phyloP scores from a whole-genome alignment of 30 jellyfish, hydroid and myxozoan genomes.

The Pelagia noctiluca region DNA sequence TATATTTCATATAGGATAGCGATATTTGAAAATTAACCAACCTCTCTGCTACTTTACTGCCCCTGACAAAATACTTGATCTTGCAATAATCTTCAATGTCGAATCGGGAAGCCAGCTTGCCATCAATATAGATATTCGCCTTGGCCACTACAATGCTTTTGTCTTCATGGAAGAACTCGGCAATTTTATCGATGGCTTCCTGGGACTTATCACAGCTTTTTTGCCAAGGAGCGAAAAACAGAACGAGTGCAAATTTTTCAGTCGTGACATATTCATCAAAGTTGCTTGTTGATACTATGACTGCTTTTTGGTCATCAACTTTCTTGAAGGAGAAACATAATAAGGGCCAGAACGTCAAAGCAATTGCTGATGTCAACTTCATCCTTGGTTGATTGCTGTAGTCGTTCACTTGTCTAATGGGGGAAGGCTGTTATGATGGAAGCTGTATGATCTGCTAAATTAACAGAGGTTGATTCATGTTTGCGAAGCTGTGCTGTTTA shows the following conservation, averaged over 20 bases:
- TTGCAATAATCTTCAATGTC: conserved; percentile 93
- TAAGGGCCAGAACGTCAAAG: neutral
- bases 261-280: conserved; percentile 49
- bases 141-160: conserved; percentile 76
- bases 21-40: conserved; percentile 24
- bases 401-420: neutral
- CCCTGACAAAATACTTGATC: conserved; percentile 80
- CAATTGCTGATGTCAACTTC: neutral
- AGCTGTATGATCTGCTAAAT: neutral
- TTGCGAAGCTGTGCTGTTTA: too few relatives aligned
- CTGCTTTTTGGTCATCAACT: conserved; percentile 34
- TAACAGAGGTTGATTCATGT: too few relatives aligned
- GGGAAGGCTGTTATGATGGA: neutral
- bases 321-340: conserved; percentile 38
- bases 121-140: conserved; percentile 77
- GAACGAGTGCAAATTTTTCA: conserved; percentile 76
- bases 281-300: conserved; percentile 53
- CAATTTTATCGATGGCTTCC: conserved; percentile 56
- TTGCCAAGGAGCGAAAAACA: conserved; percentile 95
- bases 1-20: too few relatives aligned
- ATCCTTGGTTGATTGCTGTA: neutral
- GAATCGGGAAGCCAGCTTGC: conserved; percentile 67
- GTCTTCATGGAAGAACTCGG: conserved; percentile 44
- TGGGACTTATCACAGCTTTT: conserved; percentile 73
- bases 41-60: conserved; percentile 97